Base-by-base conservation (phyloP, 1,140 invertebrate species). In the Trichogramma pretiosum region DNA sequence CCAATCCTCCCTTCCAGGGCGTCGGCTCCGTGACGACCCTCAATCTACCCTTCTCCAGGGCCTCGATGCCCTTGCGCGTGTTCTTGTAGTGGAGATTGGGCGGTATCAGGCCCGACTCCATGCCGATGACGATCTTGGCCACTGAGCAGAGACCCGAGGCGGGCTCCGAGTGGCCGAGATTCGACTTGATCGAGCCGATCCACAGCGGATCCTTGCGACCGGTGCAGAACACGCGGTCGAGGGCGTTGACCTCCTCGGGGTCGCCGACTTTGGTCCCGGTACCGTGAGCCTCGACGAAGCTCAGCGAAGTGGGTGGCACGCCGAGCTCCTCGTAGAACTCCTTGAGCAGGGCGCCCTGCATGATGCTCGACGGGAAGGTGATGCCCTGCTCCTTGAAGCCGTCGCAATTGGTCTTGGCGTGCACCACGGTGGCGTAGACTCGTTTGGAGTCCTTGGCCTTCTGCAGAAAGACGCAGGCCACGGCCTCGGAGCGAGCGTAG, bases 101-200 rank as follows among this genome's bases (percentile, higher is more conserved):
- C 9, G 84, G 83, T 40, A 90, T 80, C 0, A 71, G 52, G 17
- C 76, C 76, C 13, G 71, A 69, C 64, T 88, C 81, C 76, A 87
- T 84, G 1, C 81, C 76, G 45, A 89, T 74, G 5, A 89, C 50
- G 1, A 78, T 84, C 73, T 95, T 95, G 3, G 84, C 80, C 28
- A 95, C 57, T 1, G 87, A 85, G 63, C 86, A 89, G 1, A 89
- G 67, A 48, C 92, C 92, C 26, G 90, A 93, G 2, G 86, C 85
- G 7, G 90, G 84, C 68, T 98, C 94, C 1, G 87, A 79, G 64
- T 98, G 94, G 0, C 94, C 94, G 59, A 95, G 77, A 67, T 95
- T 96, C 0, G 91, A 92, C 63, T 98, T 98, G 1, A 93, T 77
- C 0, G 92, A 90, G 5, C 93, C 93, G 53, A 97, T 85, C 22